Conservation (phyloP, 2,888 invertebrate genomes). For the Orgyia antiqua region DNA sequence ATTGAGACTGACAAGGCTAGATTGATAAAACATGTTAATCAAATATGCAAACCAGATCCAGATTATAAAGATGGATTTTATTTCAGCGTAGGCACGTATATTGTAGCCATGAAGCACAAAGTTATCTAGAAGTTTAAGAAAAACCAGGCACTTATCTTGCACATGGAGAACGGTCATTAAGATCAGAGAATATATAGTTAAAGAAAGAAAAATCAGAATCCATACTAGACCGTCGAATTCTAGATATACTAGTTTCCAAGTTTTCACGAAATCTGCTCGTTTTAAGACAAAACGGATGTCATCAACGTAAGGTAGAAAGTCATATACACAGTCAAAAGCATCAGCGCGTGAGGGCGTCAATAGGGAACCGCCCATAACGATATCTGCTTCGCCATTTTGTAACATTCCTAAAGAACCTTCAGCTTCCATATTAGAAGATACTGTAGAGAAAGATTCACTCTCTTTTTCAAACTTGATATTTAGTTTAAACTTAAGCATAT, state of each 20-base stretch:
- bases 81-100: conserved; percentile 4
- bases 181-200: conserved; percentile 13
- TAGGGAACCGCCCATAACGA: conserved; percentile 29
- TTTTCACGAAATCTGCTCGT: conserved; percentile 24
- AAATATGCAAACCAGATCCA: conserved; percentile 45
- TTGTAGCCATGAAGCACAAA: conserved; percentile 9
- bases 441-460: conserved; percentile 23
- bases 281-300: conserved; percentile 38
- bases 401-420: conserved; percentile 12
- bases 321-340: conserved; percentile 32
- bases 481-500: conserved; percentile 36
- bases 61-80: conserved; percentile 24
- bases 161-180: conserved; percentile 9
- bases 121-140: conserved; percentile 13
- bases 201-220: conserved; percentile 14
- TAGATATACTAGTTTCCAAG: conserved; percentile 36
- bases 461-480: conserved; percentile 27
- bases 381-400: conserved; percentile 24
- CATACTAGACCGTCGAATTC: conserved; percentile 20
- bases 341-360: conserved; percentile 23
- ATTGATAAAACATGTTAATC: conserved; percentile 27
- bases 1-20: conserved; percentile 29
- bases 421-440: conserved; percentile 29
- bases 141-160: conserved; percentile 9
- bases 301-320: conserved; percentile 36